Evolutionary conservation across 2,113 vertebrate genomes (phyloP), one percentile per base, ranked within the genome.

Genomic region (Cynoglossus semilaevis): DNA sequence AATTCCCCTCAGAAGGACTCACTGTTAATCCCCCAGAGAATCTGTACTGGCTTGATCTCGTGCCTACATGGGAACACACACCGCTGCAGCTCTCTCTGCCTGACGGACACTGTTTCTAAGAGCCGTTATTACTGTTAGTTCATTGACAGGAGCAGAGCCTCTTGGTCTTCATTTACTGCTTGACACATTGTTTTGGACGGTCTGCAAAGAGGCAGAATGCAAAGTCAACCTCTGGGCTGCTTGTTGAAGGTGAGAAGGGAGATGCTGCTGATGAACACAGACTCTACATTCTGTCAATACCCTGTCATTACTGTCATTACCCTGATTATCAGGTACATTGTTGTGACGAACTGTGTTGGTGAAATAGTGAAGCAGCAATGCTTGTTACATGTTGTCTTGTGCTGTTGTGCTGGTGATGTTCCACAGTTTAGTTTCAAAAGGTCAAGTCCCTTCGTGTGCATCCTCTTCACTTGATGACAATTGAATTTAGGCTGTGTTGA

Each of bases 1-100:
- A 86, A 88, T 86, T 82, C 86, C 60, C 74, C 44, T 70, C 63
- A 77, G 80, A 71, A 64, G 66, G 56, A 43, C 66, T 75, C 35
- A n/a, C 45, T 15, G 16, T 70, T 88, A 88, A 88, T 86, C 84
- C 84, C 36, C 51, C 61, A 70, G 68, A 67, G 82, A 85, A 80
- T 83, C 76, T 80, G 63, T 15, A 44, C 64, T 14, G 60, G 55
- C 76, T 70, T 86, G 83, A 87, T 83, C 80, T 79, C 63, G 29
- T 63, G 70, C 51, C 51, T 75, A 49, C 45, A 62, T 58, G 72
- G 40, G 48, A 59, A 76, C 22, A 64, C 53, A 6, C 22, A 0
- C 37, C 34, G 18, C 45, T 53, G 44, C 22, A 50, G 65, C n/a
- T n/a, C 53, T 58, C 43, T n/a, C 22, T 9, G 45, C 15, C 34